Conservation (phyloP, 2,113 vertebrate genomes). For the Nicator chloris region DNA sequence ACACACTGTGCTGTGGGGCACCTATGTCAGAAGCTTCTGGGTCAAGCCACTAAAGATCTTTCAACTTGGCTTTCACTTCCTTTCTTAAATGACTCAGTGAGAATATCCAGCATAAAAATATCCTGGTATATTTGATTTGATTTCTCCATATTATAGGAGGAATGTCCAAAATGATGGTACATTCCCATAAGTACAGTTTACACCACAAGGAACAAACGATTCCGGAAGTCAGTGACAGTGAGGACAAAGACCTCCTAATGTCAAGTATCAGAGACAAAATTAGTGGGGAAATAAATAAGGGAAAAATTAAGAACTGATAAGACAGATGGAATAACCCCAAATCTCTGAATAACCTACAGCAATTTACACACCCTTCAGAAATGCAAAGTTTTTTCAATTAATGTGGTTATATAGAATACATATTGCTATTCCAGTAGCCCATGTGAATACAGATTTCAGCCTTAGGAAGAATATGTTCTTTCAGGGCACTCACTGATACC, state of each 20-base stretch:
- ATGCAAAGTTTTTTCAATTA: background rate
- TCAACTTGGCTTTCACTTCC: background rate
- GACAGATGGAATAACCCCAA: background rate
- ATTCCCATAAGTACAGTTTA: background rate
- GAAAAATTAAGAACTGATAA: background rate
- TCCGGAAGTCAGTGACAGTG: background rate
- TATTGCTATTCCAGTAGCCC: background rate
- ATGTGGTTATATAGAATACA: background rate
- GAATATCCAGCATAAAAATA: background rate
- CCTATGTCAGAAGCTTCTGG: background rate
- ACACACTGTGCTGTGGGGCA: background rate
- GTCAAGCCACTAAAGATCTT: background rate
- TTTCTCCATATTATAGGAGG: background rate
- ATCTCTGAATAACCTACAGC: background rate
- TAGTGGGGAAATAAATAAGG: background rate
- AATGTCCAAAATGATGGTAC: background rate
- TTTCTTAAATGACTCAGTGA: background rate
- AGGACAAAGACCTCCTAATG: background rate
- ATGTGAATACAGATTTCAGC: background rate
- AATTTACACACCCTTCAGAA: background rate
- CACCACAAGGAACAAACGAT: background rate
- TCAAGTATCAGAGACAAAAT: background rate
- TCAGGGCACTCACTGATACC: background rate
- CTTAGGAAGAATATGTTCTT: background rate
- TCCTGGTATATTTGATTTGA: background rate